Evolutionary conservation across 2,113 vertebrate species (phyloP).

Genomic region (Gallinago paraguaiae): DNA sequence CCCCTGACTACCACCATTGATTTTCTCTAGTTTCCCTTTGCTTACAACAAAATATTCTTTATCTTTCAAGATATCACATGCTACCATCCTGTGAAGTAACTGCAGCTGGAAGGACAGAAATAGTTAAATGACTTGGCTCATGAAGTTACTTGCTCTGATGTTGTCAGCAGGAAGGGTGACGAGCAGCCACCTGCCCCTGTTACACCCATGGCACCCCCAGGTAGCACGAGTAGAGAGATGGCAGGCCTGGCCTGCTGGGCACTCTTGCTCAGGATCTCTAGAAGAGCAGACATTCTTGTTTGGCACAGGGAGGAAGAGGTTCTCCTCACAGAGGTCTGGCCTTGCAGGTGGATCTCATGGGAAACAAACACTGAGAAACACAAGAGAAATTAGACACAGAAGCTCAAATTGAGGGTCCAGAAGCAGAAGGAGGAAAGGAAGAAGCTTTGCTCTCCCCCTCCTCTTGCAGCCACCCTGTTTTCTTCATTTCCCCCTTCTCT

Average conservation of each 20-base stretch:
- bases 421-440: background rate
- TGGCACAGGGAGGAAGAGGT: background rate
- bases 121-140: background rate
- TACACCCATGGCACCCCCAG: background rate
- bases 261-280: background rate
- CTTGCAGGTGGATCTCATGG: background rate
- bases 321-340: background rate
- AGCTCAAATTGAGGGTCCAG: background rate
- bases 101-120: background rate
- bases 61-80: conserved; percentile 6
- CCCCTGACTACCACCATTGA: background rate
- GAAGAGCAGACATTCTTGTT: background rate
- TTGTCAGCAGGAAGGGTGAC: background rate
- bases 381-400: background rate
- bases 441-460: background rate
- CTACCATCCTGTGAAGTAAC: background rate
- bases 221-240: fast-evolving
- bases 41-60: conserved; percentile 7
- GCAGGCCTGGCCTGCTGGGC: background rate
- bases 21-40: conserved; percentile 31
- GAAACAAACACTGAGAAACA: background rate
- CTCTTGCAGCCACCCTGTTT: background rate
- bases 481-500: background rate
- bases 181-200: background rate
- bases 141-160: background rate